Base-by-base conservation (phyloP, 2,888 invertebrate genomes). In the Gisinianus flammeolus region DNA sequence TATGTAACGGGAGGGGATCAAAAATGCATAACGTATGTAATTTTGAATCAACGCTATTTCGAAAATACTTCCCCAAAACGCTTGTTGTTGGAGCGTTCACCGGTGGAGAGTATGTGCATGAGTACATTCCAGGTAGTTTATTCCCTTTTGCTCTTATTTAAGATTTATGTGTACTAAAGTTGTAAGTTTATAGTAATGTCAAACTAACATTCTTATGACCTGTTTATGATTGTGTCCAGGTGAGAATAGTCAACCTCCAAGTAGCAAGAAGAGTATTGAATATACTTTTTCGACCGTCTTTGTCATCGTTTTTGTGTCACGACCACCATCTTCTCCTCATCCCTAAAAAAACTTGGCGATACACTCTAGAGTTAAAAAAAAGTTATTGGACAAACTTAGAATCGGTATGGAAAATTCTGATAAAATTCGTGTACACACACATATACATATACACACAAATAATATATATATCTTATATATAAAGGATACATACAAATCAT, bases 271-370 rank as follows among this genome's bases (percentile, higher is more conserved):
- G 79, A 54, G 71, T 77, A 54, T 84, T 28, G 80, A 80, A 22
- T 79, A 77, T 54, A 69, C 79, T 8, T 83, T 73, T 58, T 79
- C 83, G 22, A 83, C 84, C 4, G 81, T 81, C 3, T 81, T 84
- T 77, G 74, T 83, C 2, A 77, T 82, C 24, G 79, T 82, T 24
- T 80, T 81, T 90, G 90, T 86, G 3, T 30, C 58, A 54, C 56
- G 58, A 33, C 62, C 31, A 73, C 54, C 70, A 16, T 19, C 26
- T 62, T 62, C 62, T 22, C 68, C 68, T 56, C 58, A 33, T 22
- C 31, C 64, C 62, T 30, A 62, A 31, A 30, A 66, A 30, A 67
- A 67, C 28, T 67, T 67, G 30, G 33, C n/a, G 28, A 67, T 67
- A 66, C 16, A 30, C 31, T 33, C 67, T 33, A 30, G 8, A 66